Evolutionary conservation across 2,113 vertebrate species (phyloP).

Genomic region (Pardalotus punctatus): DNA sequence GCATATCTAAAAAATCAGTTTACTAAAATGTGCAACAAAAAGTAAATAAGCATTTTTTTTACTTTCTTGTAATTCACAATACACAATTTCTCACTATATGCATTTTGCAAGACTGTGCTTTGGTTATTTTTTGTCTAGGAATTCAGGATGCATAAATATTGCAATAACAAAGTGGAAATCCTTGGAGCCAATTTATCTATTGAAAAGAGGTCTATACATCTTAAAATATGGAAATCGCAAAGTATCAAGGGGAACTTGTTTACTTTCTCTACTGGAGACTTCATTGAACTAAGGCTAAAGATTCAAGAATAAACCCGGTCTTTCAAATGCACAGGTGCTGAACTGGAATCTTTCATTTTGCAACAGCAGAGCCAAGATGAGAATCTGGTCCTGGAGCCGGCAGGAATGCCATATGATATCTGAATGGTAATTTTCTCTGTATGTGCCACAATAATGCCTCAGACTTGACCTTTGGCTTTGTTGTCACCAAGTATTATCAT

Average conservation of each 20-base stretch:
- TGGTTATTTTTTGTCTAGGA: background rate
- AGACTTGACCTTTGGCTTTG: conserved; percentile 57
- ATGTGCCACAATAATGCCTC: conserved; percentile 48
- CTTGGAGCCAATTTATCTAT: background rate
- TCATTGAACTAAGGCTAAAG: background rate
- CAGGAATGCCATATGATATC: conserved; percentile 41
- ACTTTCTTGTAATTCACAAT: background rate
- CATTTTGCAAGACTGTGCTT: background rate
- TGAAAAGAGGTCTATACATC: background rate
- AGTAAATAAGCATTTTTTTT: background rate
- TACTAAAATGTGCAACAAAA: background rate
- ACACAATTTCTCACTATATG: background rate
- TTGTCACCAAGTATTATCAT: conserved; percentile 65
- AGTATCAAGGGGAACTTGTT: background rate
- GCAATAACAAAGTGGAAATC: background rate
- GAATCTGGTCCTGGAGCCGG: background rate
- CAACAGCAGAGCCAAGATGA: background rate
- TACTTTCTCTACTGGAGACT: background rate
- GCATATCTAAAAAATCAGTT: background rate
- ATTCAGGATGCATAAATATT: background rate
- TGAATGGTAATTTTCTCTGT: conserved; percentile 60
- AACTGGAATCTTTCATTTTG: background rate
- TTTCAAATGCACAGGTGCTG: background rate
- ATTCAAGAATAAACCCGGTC: background rate
- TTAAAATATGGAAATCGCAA: background rate